Evolutionary conservation across 2,113 vertebrate genomes (phyloP).

Genomic region (Daphoenositta chrysoptera): DNA sequence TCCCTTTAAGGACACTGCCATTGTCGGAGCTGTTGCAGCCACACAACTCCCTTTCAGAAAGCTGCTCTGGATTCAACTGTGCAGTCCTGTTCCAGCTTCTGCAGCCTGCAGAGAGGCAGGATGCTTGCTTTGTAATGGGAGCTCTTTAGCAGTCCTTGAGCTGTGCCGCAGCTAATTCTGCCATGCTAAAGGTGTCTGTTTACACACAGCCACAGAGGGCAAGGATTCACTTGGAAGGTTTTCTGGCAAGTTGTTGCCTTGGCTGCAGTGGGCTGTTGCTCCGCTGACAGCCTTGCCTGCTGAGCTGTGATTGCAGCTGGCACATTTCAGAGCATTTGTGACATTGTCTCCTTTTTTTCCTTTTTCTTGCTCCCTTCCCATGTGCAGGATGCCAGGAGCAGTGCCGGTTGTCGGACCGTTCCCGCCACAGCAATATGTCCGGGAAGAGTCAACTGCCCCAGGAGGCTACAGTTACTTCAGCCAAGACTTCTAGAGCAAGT

Average conservation of each 20-base stretch:
- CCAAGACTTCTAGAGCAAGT: constrained; percentile 64
- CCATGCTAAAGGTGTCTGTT: constrained; percentile 11
- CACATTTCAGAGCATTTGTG: constrained; percentile 7
- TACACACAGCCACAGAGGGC: background rate
- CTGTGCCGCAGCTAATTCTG: background rate
- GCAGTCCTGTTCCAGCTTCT: background rate
- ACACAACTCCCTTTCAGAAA: background rate
- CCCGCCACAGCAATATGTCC: constrained; percentile 62
- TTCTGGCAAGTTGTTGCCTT: constrained; percentile 30
- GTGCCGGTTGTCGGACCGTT: constrained; percentile 49
- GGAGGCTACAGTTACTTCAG: constrained; percentile 70
- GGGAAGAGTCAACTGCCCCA: constrained; percentile 67
- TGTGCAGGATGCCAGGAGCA: constrained; percentile 73
- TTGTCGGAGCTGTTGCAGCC: background rate
- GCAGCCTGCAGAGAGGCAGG: background rate
- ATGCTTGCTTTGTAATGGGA: constrained; percentile 4
- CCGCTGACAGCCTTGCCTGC: constrained; percentile 3
- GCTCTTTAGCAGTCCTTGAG: background rate
- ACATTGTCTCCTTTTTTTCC: background rate
- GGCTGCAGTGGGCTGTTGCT: background rate
- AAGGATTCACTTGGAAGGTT: constrained; percentile 28
- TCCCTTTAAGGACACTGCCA: background rate
- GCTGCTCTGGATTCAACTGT: background rate
- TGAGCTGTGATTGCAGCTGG: constrained; percentile 28
- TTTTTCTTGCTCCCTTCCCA: background rate